Evolutionary conservation across 2,113 vertebrate species (phyloP), one percentile per base, ranked within the genome.

Genomic region (Agelaius tricolor): DNA sequence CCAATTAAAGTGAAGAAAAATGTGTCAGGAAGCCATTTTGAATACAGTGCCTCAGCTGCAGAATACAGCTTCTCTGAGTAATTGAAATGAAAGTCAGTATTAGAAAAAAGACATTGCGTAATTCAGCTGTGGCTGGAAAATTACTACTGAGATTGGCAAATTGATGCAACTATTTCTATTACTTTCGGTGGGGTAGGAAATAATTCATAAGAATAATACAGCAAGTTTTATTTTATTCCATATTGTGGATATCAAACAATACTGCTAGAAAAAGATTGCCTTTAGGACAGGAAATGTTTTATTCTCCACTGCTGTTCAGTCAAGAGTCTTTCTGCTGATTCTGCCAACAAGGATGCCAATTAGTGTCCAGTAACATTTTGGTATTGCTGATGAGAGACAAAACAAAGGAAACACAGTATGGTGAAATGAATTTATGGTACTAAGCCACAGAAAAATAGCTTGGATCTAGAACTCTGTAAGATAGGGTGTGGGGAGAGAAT

Each of bases 1-100:
- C 92, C 85, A 96, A 95, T 93, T 77, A 61, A 94, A 95, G 49
- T 41, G 35, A 93, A 94, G 94, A 92, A 77, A 96, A 96, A 81
- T 71, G 90, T 88, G 72, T 78, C 92, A 95, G 94, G 91, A 96
- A 96, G 58, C 76, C 87, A 57, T 41, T 93, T 71, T 84, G 79
- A 88, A 86, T 57, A 90, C 41, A 86, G 79, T 61, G 59, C 39
- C 72, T 93, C 85, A 88, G 75, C 72, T 90, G 82, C 79, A 86
- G 81, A 88, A 84, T 8, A 72, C 4, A 84, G 43, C 47, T 93
- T 68, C 69, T 90, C 76, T 37, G 37, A 90, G 65, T 49, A 84
- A 90, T 23, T 75, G 72, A 92, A 87, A 87, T 67, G 65, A 77
- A 91, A 90, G 82, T 85, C 33, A 31, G 30, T 58, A 81, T 77